Conservation (phyloP, 2,888 invertebrate species). For the Marronus borbonicus region DNA sequence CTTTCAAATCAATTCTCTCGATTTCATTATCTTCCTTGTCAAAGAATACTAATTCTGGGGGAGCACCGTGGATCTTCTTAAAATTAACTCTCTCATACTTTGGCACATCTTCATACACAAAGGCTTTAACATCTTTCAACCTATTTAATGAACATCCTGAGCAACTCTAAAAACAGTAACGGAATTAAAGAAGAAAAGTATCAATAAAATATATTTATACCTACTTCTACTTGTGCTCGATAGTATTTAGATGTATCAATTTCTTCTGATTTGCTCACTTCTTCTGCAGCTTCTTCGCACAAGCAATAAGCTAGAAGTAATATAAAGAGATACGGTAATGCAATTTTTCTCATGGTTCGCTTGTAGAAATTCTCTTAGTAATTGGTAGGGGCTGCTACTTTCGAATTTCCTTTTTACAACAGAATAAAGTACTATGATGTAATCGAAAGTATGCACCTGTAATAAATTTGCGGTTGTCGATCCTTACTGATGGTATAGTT, state of each 20-base stretch:
- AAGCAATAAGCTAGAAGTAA: slow-evolving; percentile 5
- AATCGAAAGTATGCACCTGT: too few species aligned
- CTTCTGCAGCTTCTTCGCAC: slow-evolving; percentile 22
- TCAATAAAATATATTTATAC: not conserved
- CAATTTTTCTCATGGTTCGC: not conserved
- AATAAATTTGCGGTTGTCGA: too few species aligned
- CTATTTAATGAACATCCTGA: slow-evolving; percentile 80
- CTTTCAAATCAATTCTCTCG: slow-evolving; percentile 76
- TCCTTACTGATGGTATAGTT: too few species aligned
- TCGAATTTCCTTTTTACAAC: too few species aligned
- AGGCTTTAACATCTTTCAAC: slow-evolving; percentile 77
- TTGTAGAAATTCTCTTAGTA: too few species aligned
- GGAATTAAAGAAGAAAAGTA: not conserved
- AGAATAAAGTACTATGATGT: too few species aligned
- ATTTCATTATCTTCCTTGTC: slow-evolving; percentile 75
- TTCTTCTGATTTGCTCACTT: not conserved
- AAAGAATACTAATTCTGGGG: slow-evolving; percentile 77
- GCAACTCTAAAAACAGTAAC: slow-evolving; percentile 74
- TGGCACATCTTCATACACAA: slow-evolving; percentile 80
- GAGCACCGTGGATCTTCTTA: slow-evolving; percentile 78
- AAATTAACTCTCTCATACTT: slow-evolving; percentile 76
- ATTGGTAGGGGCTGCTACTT: too few species aligned
- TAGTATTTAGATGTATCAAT: slow-evolving; percentile 9
- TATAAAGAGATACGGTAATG: not conserved
- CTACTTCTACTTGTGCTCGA: slow-evolving; percentile 33